Percentiles rank a stretch among this genome's conserved stretches.
Conservation (phyloP, 1,140 invertebrate species). For the Drosophila cardini region DNA sequence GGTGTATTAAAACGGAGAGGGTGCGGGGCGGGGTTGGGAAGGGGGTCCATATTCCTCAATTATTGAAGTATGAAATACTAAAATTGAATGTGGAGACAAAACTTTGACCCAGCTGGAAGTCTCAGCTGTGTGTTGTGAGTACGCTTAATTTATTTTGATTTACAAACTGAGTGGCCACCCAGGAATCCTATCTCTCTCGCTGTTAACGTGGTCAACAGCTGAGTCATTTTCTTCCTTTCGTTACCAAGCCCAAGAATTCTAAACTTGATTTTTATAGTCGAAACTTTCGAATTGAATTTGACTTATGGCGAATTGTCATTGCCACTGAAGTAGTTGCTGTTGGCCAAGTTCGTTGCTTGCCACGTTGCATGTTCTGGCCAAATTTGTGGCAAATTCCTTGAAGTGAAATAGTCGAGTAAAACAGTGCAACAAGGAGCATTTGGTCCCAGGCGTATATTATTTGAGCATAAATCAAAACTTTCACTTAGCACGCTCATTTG, state of each 20-base stretch:
- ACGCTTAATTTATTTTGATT: conserved; percentile 73
- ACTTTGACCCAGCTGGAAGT: conserved; percentile 59
- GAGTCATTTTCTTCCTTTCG: not conserved
- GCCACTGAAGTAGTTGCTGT: not conserved
- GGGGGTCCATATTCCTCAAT: conserved; percentile 46
- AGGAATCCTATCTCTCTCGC: conserved; percentile 8
- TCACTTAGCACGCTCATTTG: conserved; percentile 83
- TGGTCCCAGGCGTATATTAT: conserved; percentile 78
- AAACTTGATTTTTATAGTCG: conserved; percentile 6
- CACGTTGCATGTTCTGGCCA: conserved; percentile 54
- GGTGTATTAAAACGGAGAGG: conserved; percentile 5
- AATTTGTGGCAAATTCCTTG: conserved; percentile 49
- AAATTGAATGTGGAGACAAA: conserved; percentile 43
- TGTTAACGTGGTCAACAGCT: conserved; percentile 2
- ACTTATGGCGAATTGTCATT: conserved; percentile 65
- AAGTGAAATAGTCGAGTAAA: not conserved
- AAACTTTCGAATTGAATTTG: conserved; percentile 31
- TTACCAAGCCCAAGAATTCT: conserved; percentile 41
- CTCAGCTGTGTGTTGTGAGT: conserved; percentile 49
- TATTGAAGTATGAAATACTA: conserved; percentile 64
- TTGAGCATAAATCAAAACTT: conserved; percentile 81
- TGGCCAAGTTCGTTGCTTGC: too few species aligned
- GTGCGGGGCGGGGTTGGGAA: not conserved
- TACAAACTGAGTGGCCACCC: conserved; percentile 61
- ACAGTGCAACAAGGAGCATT: conserved; percentile 34